Evolutionary conservation across 2,113 vertebrate species (phyloP), one percentile per base, ranked within the genome.

Genomic region (Thalassoma bifasciatum): DNA sequence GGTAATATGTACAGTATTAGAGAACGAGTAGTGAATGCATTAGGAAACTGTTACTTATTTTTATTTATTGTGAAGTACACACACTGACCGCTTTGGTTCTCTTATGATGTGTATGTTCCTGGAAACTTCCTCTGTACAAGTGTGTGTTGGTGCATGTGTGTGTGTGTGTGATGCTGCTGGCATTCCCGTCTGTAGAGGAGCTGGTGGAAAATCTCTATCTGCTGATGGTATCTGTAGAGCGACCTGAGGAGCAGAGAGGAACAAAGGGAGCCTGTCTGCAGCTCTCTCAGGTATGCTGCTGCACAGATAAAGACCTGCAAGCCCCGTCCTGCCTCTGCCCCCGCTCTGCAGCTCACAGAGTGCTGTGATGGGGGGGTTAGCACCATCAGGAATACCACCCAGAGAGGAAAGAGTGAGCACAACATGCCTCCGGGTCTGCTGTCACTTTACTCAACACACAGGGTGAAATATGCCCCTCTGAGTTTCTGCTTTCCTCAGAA

Each of bases 231-330:
- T 93, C 92, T 88, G 58, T 7, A 8, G 21, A 64, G 53, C 2
- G 77, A 79, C 83, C 77, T 21, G 79, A 70, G 68, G 79, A 89
- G 81, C 80, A 14, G 61, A 83, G 80, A 34, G 44, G 24, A 87
- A 94, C 93, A 94, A 94, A 85, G 67, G 83, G n/a, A 49, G 82
- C 64, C 86, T 93, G 91, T 93, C 73, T 91, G 76, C 38, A 5
- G 76, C 37, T 19, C n/a, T n/a, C n/a, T n/a, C 64, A 83, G 76
- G 86, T 85, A 88, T 89, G 89, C 54, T 47, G 81, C 75, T 69
- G 81, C 60, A 70, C 60, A 84, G 88, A 93, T 92, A 92, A 89
- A 90, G 75, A 65, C 64, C 42, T 63, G 80, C 92, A 63, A 78
- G 94, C 86, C 89, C 69, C 44, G 58, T 72, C 93, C 64, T 91